These are phyloP conservation scores for Rhopalosiphum maidis DNA, from an alignment of 1,140 invertebrate species.

Conservation along the genomic window DNA sequence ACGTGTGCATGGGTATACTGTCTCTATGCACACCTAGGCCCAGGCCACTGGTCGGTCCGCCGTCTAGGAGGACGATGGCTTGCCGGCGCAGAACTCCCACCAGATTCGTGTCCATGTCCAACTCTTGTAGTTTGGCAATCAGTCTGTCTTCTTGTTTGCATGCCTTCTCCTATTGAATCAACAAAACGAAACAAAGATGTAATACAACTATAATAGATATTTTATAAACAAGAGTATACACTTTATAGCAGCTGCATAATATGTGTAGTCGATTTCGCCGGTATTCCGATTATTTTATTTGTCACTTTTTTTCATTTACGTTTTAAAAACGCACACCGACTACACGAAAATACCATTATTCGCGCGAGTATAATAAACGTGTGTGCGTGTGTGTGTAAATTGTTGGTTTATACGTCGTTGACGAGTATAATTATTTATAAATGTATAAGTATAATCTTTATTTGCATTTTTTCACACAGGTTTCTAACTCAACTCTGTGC, in stretches of 20 bases:
- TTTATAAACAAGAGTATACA: background rate
- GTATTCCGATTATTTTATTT: background rate
- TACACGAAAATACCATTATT: background rate
- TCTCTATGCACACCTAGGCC: conserved; percentile 80
- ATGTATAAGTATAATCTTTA: background rate
- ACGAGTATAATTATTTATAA: background rate
- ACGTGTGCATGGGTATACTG: conserved; percentile 81
- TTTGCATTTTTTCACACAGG: background rate
- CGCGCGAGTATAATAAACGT: background rate
- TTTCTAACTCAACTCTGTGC: background rate
- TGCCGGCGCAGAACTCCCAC: conserved; percentile 69
- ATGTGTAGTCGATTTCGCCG: background rate
- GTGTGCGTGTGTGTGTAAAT: background rate
- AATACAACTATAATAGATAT: background rate
- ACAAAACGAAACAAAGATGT: background rate
- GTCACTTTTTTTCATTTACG: background rate
- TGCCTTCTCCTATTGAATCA: conserved; percentile 67
- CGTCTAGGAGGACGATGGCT: conserved; percentile 71
- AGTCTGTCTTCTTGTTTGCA: conserved; percentile 80
- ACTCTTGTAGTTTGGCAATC: conserved; percentile 76
- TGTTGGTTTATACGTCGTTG: background rate
- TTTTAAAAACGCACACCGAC: background rate
- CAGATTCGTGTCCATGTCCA: conserved; percentile 76
- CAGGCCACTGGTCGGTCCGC: conserved; percentile 77
- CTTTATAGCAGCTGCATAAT: background rate